phyloP scores from a whole-genome alignment of 2,888 invertebrate species.

The Drosophila atroscutellata region DNA sequence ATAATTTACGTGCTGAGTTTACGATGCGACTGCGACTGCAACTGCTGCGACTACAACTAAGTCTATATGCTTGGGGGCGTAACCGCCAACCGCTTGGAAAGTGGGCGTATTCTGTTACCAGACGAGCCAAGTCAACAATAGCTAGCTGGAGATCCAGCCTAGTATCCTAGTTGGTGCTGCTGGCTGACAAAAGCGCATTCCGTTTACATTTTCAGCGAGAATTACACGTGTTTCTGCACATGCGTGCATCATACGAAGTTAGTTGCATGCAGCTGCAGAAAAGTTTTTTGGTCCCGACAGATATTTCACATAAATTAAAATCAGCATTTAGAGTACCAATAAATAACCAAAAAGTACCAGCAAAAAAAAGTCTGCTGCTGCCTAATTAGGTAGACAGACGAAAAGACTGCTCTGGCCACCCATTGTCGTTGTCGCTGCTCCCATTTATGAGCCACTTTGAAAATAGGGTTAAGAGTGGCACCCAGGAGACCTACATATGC shows the following conservation, averaged over 20 bases:
- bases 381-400: slow-evolving; percentile 42
- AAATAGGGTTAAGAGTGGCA: slow-evolving; percentile 80
- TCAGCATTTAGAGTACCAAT: slow-evolving; percentile 26
- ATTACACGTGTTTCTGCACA: slow-evolving; percentile 58
- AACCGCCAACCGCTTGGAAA: slow-evolving; percentile 69
- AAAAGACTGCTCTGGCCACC: slow-evolving; percentile 52
- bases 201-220: slow-evolving; percentile 51
- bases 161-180: slow-evolving; percentile 11
- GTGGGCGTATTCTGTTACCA: slow-evolving; percentile 66
- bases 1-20: slow-evolving; percentile 85
- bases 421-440: slow-evolving; percentile 52
- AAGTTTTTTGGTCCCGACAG: not conserved
- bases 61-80: slow-evolving; percentile 51
- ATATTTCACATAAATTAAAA: slow-evolving; percentile 29
- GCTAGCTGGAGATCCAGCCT: slow-evolving; percentile 8
- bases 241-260: slow-evolving; percentile 28
- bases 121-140: slow-evolving; percentile 49
- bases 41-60: slow-evolving; percentile 15
- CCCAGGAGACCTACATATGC: slow-evolving; percentile 79
- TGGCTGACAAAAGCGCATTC: slow-evolving; percentile 54
- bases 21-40: slow-evolving; percentile 68
- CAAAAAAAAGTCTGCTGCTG: slow-evolving; percentile 15
- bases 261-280: slow-evolving; percentile 39
- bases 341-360: slow-evolving; percentile 25
- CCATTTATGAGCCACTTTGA: slow-evolving; percentile 68